Conservation (phyloP, 1,140 invertebrate genomes). For the Hestina assimilis region DNA sequence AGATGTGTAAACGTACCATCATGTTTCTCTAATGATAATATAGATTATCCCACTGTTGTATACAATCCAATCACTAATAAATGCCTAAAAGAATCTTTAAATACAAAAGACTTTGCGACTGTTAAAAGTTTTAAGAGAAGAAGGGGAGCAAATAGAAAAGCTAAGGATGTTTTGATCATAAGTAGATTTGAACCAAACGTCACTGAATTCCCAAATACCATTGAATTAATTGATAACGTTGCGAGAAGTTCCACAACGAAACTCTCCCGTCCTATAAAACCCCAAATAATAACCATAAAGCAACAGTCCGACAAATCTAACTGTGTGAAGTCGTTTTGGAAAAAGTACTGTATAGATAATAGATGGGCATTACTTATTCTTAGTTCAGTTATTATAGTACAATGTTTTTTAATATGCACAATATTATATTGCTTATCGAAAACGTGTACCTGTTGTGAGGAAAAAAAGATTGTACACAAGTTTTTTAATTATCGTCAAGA, state of each 20-base stretch:
- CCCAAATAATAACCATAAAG: not conserved
- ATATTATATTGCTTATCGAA: constrained; percentile 46
- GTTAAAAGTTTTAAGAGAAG: constrained; percentile 35
- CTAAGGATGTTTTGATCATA: constrained; percentile 46
- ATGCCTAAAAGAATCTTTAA: constrained; percentile 40
- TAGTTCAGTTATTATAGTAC: constrained; percentile 36
- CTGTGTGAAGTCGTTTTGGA: not conserved
- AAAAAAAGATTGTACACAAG: constrained; percentile 45
- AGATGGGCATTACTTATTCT: constrained; percentile 41
- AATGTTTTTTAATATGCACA: constrained; percentile 52
- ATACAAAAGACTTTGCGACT: constrained; percentile 43
- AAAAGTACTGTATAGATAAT: constrained; percentile 33
- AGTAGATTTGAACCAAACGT: constrained; percentile 23
- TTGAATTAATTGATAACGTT: constrained; percentile 1
- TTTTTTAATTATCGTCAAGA: constrained; percentile 59
- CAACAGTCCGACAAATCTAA: not conserved
- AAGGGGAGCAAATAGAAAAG: constrained; percentile 19
- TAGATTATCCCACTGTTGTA: constrained; percentile 53
- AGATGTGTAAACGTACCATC: constrained; percentile 64
- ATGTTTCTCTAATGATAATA: constrained; percentile 56
- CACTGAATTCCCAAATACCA: constrained; percentile 4
- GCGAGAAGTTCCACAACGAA: constrained; percentile 3
- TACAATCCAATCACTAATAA: constrained; percentile 49
- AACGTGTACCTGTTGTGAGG: constrained; percentile 40
- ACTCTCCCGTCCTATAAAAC: too few relatives aligned